Evolutionary conservation across 2,888 invertebrate species (phyloP).

Genomic region (Cerastoderma edule): DNA sequence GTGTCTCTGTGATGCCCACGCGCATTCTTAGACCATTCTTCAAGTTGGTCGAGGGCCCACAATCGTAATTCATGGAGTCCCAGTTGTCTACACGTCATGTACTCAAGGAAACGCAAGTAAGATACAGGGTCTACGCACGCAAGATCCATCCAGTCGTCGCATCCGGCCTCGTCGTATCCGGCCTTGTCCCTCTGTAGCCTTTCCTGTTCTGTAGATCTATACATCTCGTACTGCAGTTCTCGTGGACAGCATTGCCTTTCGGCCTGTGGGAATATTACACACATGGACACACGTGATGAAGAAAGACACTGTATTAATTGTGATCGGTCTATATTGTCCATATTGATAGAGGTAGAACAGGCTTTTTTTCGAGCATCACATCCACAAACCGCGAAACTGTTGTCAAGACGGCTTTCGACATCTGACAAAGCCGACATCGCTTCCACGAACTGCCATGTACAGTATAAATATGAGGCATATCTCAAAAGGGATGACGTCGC

Average conservation of each 20-base stretch:
- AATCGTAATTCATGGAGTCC: not conserved
- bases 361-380: not conserved
- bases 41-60: not conserved
- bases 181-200: not conserved
- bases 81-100: conserved; percentile 25
- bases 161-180: no score
- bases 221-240: conserved; percentile 13
- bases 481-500: not conserved
- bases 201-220: not conserved
- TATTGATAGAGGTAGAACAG: not conserved
- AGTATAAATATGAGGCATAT: conserved; percentile 1
- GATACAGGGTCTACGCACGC: conserved; percentile 26
- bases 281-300: no score
- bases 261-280: not conserved
- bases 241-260: no score
- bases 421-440: not conserved
- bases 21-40: not conserved
- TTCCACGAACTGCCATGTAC: not conserved
- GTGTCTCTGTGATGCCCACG: conserved; percentile 25
- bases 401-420: not conserved
- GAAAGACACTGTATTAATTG: not conserved
- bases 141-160: conserved; percentile 20
- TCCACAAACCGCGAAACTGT: not conserved
- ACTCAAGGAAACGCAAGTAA: conserved; percentile 30
- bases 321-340: not conserved